Conservation (phyloP, 2,888 invertebrate genomes). For the Baronia brevicornis region DNA sequence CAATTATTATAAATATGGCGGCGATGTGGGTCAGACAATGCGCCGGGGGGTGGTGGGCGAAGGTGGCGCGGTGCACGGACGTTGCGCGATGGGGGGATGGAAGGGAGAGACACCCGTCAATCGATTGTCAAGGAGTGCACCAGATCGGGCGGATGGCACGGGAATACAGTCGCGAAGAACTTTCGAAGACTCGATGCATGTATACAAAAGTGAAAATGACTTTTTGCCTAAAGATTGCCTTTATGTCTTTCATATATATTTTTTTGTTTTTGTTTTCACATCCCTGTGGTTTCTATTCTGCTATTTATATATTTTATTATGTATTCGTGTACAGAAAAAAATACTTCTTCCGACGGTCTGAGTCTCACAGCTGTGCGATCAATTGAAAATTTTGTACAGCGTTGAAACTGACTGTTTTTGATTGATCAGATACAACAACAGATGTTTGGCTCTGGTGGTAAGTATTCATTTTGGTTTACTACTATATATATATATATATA, state of each 20-base stretch:
- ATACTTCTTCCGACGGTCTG: no score
- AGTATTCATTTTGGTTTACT: no score
- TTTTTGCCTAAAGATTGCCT: slow-evolving; percentile 6
- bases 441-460: no score
- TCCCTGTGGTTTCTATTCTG: no score
- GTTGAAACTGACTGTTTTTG: no score
- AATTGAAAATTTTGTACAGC: no score
- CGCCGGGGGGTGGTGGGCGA: slow-evolving; percentile 29
- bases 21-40: slow-evolving; percentile 64
- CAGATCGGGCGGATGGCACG: slow-evolving; percentile 41
- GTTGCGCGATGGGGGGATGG: slow-evolving; percentile 19
- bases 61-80: slow-evolving; percentile 21
- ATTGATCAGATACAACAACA: no score
- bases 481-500: no score
- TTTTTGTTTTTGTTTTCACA: background rate
- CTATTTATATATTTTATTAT: no score
- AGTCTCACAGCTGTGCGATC: no score
- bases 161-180: slow-evolving; percentile 26
- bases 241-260: slow-evolving; percentile 4
- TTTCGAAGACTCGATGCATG: slow-evolving; percentile 27
- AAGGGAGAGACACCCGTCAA: slow-evolving; percentile 67
- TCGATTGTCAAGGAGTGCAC: slow-evolving; percentile 74
- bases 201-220: slow-evolving; percentile 20
- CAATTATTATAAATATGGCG: slow-evolving; percentile 74
- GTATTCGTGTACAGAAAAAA: no score